Evolutionary conservation across 1,140 invertebrate genomes (phyloP), one percentile per base, ranked within the genome.

Genomic region (Centruroides vittatus): DNA sequence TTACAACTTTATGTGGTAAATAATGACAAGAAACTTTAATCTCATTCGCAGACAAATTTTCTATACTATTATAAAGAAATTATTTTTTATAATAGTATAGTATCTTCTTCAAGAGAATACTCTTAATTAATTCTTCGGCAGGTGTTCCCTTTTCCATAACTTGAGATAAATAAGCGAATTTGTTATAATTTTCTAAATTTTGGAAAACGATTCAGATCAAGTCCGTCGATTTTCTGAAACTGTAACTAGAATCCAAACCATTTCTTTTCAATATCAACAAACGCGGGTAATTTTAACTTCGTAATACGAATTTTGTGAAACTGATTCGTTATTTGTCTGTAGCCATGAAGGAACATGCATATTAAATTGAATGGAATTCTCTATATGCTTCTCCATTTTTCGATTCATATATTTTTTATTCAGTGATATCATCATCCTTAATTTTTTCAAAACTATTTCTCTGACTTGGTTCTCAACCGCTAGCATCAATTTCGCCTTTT

Each of bases 51-150:
- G 70, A 64, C 46, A 70, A 23, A 23, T 23, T 66, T 49, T 73
- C 67, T 7, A 70, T 68, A 63, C 75, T 49, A 64, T 66, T 67
- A 41, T 71, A 58, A 2, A 63, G 49, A 5, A 64, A 1, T 70
- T 70, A 73, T 13, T 67, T 62, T 2, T 68, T 4, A 41, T 41
- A 7, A n/a, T n/a, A n/a, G n/a, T n/a, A 0, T 52, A 35, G 55
- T 73, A 73, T 60, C 72, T 71, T 47, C 65, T 63, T 12, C 60
- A 68, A 60, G 12, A 70, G 68, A 49, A 65, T 71, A 58, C 68
- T 68, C 23, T 68, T 59, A 0, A 71, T 64, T 7, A 23, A 23
- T 23, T 23, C 23, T 23, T 23, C 23, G 1, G 2, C 23, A 23
- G 1, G 23, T 23, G 23, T 23, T 23, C 23, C 23, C 23, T 23